Base-by-base conservation (phyloP, 2,113 vertebrate genomes). In the Nansenia antarctica region DNA sequence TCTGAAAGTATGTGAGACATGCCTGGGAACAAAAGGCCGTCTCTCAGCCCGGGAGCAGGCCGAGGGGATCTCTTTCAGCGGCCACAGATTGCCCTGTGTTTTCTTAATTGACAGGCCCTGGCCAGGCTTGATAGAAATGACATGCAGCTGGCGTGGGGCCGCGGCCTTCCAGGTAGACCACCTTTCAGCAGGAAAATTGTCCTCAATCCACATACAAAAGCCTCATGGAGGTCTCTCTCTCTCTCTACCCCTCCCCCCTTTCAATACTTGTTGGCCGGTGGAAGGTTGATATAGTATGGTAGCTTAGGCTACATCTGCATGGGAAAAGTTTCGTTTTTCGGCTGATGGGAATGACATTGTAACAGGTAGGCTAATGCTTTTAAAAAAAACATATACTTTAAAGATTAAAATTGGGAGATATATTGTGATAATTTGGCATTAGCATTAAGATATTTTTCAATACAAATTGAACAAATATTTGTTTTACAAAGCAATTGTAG, bases 81-180 rank as follows among this genome's bases (percentile, higher is more conserved):
- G 85, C 89, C 93, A 95, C 94, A 95, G 94, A 96, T 95, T 95
- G 94, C 92, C 90, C 94, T 92, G 94, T 94, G 94, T 95, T 95
- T 93, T 91, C 91, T 94, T 94, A 95, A 95, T 94, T 95, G 94
- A 94, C 91, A 92, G 93, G 92, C 88, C 86, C 87, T 72, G 80
- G 86, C 90, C 90, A 86, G 86, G 87, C 91, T 92, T 94, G 93
- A 94, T 91, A 90, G 90, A 91, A 91, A 87, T 82, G 90, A 93
- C 86, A 82, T 92, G 91, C 93, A 94, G 92, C 93, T 94, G 94
- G 87, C 91, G 74, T 64, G 1, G 84, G 61, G 79, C 85, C 85
- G 85, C 69, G 74, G 82, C 79, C 82, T 72, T 91, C 82, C 90
- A 93, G 91, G 92, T 15, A 60, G 92, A 91, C 93, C 91, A 92